Evolutionary conservation across 2,888 invertebrate species (phyloP).

Genomic region (Parnassius glacialis): DNA sequence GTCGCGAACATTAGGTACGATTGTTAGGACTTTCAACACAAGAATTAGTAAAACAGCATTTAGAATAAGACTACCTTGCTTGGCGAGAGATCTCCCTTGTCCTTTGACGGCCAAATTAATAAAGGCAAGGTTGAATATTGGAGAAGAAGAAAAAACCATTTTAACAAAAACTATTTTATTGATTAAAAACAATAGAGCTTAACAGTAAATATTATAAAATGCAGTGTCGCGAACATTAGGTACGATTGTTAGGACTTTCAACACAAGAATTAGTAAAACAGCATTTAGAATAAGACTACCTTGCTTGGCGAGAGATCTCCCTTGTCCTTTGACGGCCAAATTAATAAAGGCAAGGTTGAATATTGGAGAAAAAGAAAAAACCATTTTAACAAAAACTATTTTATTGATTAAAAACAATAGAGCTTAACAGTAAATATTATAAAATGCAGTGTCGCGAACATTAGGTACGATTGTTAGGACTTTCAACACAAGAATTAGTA

Average conservation of each 20-base stretch:
- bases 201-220: slow-evolving; percentile 14
- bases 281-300: too few relatives aligned
- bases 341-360: neutral
- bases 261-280: neutral
- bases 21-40: neutral
- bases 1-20: neutral
- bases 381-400: slow-evolving; percentile 4
- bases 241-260: neutral
- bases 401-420: slow-evolving; percentile 11
- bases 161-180: slow-evolving; percentile 8
- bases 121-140: neutral
- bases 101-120: neutral
- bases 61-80: too few relatives aligned
- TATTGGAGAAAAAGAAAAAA: neutral
- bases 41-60: neutral
- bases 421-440: slow-evolving; percentile 4
- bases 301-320: too few relatives aligned
- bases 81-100: too few relatives aligned
- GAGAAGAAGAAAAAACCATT: neutral
- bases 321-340: neutral
- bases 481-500: neutral
- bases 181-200: slow-evolving; percentile 10
- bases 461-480: neutral
- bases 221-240: slow-evolving; percentile 5
- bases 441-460: slow-evolving; percentile 14